Percentiles rank a stretch among this genome's conserved stretches.
Evolutionary conservation across 30 jellyfish, hydroid and myxozoan genomes (phyloP).

Genomic region (Pseudorhiza aurosa): DNA sequence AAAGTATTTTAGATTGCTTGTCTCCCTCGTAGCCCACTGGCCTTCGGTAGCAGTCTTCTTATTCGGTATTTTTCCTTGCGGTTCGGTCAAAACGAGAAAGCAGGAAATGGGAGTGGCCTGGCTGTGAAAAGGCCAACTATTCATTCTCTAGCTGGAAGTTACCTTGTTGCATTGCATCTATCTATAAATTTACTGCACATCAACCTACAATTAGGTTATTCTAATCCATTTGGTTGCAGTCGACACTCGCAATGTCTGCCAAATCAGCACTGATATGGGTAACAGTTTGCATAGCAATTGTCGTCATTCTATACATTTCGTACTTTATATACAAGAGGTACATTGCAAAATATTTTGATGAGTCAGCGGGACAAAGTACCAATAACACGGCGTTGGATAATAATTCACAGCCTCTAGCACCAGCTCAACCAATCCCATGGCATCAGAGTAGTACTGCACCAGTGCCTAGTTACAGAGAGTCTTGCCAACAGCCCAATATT

Average conservation of each 20-base stretch:
- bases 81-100: too few relatives aligned
- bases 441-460: not conserved
- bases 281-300: not conserved
- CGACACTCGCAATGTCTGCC: constrained; percentile 30
- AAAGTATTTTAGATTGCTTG: too few relatives aligned
- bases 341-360: constrained; percentile 24
- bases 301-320: not conserved
- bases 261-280: constrained; percentile 36
- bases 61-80: too few relatives aligned
- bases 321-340: constrained; percentile 13
- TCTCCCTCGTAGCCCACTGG: too few relatives aligned
- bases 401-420: constrained; percentile 11
- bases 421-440: not conserved
- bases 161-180: too few relatives aligned
- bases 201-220: too few relatives aligned
- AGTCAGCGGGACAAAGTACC: not conserved
- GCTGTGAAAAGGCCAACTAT: too few relatives aligned
- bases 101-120: too few relatives aligned
- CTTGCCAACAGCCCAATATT: not conserved
- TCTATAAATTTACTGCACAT: too few relatives aligned
- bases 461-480: not conserved
- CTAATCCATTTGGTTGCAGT: too few relatives aligned
- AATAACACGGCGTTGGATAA: not conserved
- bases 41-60: too few relatives aligned
- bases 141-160: too few relatives aligned